A percentile compares a stretch with the other conserved stretches of the same genome.
Conservation (phyloP, 2,888 invertebrate genomes). For the Allophyes oxyacanthae region DNA sequence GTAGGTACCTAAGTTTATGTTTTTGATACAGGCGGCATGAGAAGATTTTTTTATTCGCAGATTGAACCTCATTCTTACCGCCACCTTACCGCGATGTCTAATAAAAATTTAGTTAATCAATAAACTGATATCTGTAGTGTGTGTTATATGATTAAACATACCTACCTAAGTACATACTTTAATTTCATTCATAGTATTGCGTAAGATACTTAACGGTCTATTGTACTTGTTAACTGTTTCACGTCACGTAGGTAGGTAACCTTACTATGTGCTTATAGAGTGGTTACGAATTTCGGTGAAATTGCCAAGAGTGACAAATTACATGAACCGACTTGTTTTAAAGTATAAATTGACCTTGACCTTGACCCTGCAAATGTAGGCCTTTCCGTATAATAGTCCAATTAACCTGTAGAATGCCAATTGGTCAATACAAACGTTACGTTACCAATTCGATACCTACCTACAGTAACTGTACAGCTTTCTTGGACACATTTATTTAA, state of each 20-base stretch:
- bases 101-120: too few species aligned
- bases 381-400: conserved; percentile 31
- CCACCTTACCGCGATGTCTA: too few species aligned
- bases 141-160: conserved; percentile 1
- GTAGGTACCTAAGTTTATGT: too few species aligned
- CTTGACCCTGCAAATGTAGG: conserved; percentile 57
- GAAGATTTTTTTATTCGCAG: too few species aligned
- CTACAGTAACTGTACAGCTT: conserved; percentile 2
- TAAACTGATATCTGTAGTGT: too few species aligned
- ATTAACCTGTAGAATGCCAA: conserved; percentile 36
- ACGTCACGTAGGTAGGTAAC: conserved; percentile 43
- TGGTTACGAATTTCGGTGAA: conserved; percentile 32
- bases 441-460: conserved; percentile 13
- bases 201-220: conserved; percentile 48
- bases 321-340: conserved; percentile 22
- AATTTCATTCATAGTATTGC: conserved; percentile 44
- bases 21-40: too few species aligned
- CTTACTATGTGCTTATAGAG: conserved; percentile 14
- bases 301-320: conserved; percentile 4
- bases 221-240: conserved; percentile 37
- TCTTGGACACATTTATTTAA: too few species aligned
- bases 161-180: conserved; percentile 12
- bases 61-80: too few species aligned
- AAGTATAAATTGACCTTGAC: conserved; percentile 60
- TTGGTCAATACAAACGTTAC: conserved; percentile 33